Conservation (phyloP, 2,888 invertebrate genomes). For the Leucoma salicis region DNA sequence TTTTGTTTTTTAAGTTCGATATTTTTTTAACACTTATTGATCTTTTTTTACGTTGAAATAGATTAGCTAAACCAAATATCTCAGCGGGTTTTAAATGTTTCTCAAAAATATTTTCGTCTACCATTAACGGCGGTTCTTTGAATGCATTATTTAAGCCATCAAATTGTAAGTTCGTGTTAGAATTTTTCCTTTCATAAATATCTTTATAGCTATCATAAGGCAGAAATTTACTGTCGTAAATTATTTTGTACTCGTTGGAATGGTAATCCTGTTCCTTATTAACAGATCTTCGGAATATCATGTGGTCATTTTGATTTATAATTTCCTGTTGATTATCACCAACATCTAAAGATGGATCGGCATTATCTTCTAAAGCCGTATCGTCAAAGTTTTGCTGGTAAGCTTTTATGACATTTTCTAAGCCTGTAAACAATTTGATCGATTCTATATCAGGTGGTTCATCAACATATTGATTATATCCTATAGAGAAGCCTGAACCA, state of each 20-base stretch:
- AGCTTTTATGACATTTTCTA: constrained; percentile 57
- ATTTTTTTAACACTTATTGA: constrained; percentile 45
- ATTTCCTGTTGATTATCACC: constrained; percentile 15
- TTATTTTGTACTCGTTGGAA: constrained; percentile 48
- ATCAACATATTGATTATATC: constrained; percentile 64
- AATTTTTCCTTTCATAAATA: constrained; percentile 34
- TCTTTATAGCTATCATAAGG: constrained; percentile 48
- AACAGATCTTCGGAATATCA: constrained; percentile 38
- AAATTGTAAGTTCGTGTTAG: constrained; percentile 15
- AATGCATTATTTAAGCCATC: neutral
- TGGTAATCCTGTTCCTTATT: constrained; percentile 40
- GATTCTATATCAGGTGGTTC: constrained; percentile 61
- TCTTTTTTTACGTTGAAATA: constrained; percentile 53
- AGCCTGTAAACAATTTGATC: constrained; percentile 58
- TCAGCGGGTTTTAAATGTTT: constrained; percentile 52
- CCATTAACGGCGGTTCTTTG: constrained; percentile 20
- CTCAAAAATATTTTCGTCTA: constrained; percentile 45
- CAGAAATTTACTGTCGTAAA: constrained; percentile 40
- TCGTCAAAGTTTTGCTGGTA: constrained; percentile 55
- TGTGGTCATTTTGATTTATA: constrained; percentile 31
- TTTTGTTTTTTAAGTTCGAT: constrained; percentile 49
- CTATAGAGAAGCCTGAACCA: constrained; percentile 65
- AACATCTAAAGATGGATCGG: constrained; percentile 2
- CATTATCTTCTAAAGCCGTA: neutral
- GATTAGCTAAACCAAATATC: constrained; percentile 48